These are phyloP conservation scores for Dicrurus megarhynchus DNA, from an alignment of 2,113 vertebrate genomes.

Conservation along the genomic window DNA sequence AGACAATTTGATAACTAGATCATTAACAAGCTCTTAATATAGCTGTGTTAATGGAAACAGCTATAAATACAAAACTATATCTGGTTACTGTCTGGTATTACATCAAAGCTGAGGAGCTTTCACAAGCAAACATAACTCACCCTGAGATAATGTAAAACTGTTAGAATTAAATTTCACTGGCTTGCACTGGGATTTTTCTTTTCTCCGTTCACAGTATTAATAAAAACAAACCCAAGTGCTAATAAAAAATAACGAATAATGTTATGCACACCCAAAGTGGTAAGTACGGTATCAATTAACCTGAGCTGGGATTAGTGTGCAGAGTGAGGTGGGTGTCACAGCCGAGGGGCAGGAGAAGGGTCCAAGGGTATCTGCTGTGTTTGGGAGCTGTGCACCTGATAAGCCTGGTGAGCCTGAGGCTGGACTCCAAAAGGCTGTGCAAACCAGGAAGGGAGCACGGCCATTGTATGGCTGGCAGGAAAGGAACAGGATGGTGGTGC, in stretches of 20 bases:
- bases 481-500: background rate
- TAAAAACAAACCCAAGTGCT: background rate
- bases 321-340: accelerated
- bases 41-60: background rate
- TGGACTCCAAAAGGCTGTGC: background rate
- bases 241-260: background rate
- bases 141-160: background rate
- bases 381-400: background rate
- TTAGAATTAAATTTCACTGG: background rate
- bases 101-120: background rate
- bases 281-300: background rate
- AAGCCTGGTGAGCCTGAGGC: background rate
- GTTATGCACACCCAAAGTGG: background rate
- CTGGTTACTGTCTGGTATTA: background rate
- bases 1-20: slow-evolving; percentile 33
- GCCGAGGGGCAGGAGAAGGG: background rate
- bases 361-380: background rate
- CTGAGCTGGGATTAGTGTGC: background rate
- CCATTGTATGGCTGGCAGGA: background rate
- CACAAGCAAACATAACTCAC: background rate
- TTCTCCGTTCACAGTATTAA: background rate
- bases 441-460: background rate
- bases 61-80: background rate
- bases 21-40: slow-evolving; percentile 37
- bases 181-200: background rate